Evolutionary conservation across 64 coral and sea anemone species (phyloP), one percentile per base, ranked within the genome.

Genomic region (Montipora sp.): DNA sequence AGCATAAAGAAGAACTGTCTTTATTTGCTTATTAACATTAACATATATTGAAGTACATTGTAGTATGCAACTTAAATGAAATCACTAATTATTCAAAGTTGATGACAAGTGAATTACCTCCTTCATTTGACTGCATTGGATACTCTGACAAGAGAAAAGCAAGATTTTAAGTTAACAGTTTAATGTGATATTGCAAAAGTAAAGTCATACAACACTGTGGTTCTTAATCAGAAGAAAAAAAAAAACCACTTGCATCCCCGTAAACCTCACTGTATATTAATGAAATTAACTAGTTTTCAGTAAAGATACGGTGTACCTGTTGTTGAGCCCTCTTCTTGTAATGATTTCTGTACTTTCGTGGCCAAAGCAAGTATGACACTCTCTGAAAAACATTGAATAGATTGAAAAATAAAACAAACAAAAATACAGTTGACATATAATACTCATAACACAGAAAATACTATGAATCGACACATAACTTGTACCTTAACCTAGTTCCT

Each of bases 331-430:
- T 96, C 92, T 13, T 97, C 95, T 45, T 94, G 94, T 55, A 97
- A 51, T 16, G 92, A 78, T 69, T 97, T 97, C 48, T 97, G 95
- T 49, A 97, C 95, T 92, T 88, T 94, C 22, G 95, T 93, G 74
- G 95, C 95, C 47, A 97, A 51, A n/a, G 82, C 78, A 73, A 97
- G 77, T 22, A 97, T 92, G 10, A 94, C 89, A 10, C 89, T 85
- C 48, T 97, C 95, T 97, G 73, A 50, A 46, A 5, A 75, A 67
- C 72, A 14, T 65, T 8, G 63, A 22, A 47, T 8, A 73, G 10
- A 46, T 12, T 53, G 11, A 48, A 8, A 61, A 50, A 79, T 4
- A 36, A 68, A 47, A 46, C 6, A 66, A 20, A 9, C 10, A 83
- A 59, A 55, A 59, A n/a, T 6, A 22, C n/a, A 83, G 8, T 20